Base-by-base conservation (phyloP, 2,888 invertebrate genomes). In the Pammene fasciana region DNA sequence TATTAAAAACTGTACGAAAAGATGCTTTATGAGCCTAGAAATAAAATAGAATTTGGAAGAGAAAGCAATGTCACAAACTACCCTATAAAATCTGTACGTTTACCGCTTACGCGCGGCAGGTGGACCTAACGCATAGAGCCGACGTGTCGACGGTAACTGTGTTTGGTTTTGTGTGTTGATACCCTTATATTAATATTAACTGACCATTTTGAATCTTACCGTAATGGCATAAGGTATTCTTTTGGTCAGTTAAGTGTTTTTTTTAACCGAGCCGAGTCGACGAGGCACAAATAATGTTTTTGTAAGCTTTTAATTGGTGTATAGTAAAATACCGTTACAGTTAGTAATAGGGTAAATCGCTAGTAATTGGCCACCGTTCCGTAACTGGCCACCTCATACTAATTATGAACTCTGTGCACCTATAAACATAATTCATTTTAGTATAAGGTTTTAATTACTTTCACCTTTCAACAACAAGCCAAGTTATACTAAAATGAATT, bases 101-200 rank as follows among this genome's bases (percentile, higher is more conserved):
- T 90, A 87, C 84, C 88, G 90, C 89, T 88, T 88, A 86, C 89
- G 82, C 82, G 82, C 86, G 88, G 84, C 91, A 93, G 93, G 86
- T 93, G 93, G 93, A 93, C 93, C 85, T 93, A 93, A 89, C 90
- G 89, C 87, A 89, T 91, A 90, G 86, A 86, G 85, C 84, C 89
- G 81, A 85, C 89, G 87, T 86, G 83, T 85, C 84, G 83, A 92
- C 86, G 92, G 92, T 92, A 92, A 92, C 76, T 75, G 79, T 79
- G 77, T 78, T 81, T 83, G 80, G 80, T 78, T 82, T 77, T 84
- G 83, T 85, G 83, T 86, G 84, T 80, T 79, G 48, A 56, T 61
- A 34, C 45, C 41, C n/a, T 68, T 56, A 57, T 61, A 26, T 26
- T 18, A 1, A 54, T n/a, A 7, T n/a, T 54, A 16, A n/a, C 54